These are phyloP conservation scores for Nyctalus aviator DNA, from an alignment of 2,797 vertebrate species.

Conservation along the genomic window DNA sequence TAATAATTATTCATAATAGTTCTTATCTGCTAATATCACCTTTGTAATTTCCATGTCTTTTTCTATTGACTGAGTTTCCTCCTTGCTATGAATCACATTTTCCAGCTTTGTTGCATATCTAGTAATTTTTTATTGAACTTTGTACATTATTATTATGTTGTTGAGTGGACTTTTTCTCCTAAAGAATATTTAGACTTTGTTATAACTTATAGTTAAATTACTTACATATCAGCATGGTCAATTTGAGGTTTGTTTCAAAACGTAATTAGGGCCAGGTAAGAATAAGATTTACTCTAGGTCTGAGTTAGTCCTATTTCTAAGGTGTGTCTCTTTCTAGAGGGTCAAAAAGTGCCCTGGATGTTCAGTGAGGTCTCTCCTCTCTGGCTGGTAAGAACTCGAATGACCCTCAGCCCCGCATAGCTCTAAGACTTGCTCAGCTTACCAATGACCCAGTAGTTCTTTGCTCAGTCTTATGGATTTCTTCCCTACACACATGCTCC, in stretches of 20 bases:
- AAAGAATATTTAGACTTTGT: slow-evolving; percentile 37
- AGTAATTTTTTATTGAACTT: slow-evolving; percentile 20
- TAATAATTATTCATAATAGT: not conserved
- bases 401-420: not conserved
- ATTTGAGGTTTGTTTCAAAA: slow-evolving; percentile 17
- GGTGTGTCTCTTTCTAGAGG: not conserved
- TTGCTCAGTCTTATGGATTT: not conserved
- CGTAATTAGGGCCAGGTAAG: not conserved
- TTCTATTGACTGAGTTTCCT: slow-evolving; percentile 38
- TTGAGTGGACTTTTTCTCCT: not conserved
- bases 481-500: not conserved
- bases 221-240: not conserved
- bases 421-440: not conserved
- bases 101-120: not conserved
- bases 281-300: not conserved
- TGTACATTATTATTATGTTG: slow-evolving; percentile 24
- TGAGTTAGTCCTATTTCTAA: not conserved
- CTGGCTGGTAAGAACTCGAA: not conserved
- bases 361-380: not conserved
- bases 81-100: not conserved
- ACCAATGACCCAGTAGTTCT: not conserved
- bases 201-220: not conserved
- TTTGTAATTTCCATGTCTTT: slow-evolving; percentile 9
- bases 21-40: not conserved
- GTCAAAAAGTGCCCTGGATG: not conserved